Evolutionary conservation across 2,888 invertebrate species (phyloP).

Genomic region (Acrobasis consociella): DNA sequence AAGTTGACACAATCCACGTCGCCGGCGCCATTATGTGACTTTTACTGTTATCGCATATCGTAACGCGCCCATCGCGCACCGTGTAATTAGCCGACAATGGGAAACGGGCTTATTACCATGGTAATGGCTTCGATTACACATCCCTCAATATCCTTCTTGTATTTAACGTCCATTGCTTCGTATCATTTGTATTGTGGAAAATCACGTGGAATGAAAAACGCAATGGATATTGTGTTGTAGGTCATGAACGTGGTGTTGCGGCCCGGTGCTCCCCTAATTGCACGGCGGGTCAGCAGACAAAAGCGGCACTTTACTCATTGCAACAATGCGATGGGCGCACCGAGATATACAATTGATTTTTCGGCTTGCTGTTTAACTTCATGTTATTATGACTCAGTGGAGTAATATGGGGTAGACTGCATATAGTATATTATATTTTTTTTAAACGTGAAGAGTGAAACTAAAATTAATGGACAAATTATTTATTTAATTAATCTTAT

Average conservation of each 20-base stretch:
- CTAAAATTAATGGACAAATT: too few species aligned
- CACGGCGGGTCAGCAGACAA: slow-evolving; percentile 56
- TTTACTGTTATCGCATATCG: slow-evolving; percentile 79
- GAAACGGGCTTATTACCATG: slow-evolving; percentile 52
- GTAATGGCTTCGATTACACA: slow-evolving; percentile 33
- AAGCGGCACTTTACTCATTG: slow-evolving; percentile 55
- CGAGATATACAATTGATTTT: slow-evolving; percentile 62
- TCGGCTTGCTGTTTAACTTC: slow-evolving; percentile 49
- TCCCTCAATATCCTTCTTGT: slow-evolving; percentile 18
- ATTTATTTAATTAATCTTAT: too few species aligned
- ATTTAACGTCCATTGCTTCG: slow-evolving; percentile 33
- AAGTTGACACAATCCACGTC: slow-evolving; percentile 67
- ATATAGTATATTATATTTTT: slow-evolving; percentile 28
- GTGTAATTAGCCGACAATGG: slow-evolving; percentile 72
- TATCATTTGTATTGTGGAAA: neutral
- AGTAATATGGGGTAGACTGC: slow-evolving; percentile 32
- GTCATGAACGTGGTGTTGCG: slow-evolving; percentile 21
- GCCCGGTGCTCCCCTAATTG: slow-evolving; percentile 41
- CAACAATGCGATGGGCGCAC: slow-evolving; percentile 61
- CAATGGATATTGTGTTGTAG: slow-evolving; percentile 36
- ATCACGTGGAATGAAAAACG: slow-evolving; percentile 26
- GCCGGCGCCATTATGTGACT: slow-evolving; percentile 64
- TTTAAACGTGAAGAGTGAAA: neutral
- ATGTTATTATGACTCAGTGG: slow-evolving; percentile 48
- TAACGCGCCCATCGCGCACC: slow-evolving; percentile 58